Percentiles rank a stretch among this genome's conserved stretches.
These are phyloP conservation scores for Aeoliscus strigatus DNA, from an alignment of 2,797 vertebrate genomes.

Conservation along the genomic window DNA sequence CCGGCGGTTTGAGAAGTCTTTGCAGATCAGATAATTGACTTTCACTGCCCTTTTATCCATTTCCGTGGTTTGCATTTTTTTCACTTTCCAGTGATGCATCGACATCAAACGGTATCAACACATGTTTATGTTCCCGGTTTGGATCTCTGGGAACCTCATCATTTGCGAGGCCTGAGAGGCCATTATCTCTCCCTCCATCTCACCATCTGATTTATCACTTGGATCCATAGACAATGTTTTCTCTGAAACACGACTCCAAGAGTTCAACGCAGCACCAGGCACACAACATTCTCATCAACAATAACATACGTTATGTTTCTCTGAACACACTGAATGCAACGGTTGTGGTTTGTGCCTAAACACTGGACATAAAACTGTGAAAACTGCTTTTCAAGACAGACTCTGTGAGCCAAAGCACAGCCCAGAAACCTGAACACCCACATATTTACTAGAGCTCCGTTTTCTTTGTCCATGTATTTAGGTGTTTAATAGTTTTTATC, in stretches of 20 bases:
- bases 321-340: slow-evolving; percentile 25
- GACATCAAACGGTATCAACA: slow-evolving; percentile 66
- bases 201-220: slow-evolving; percentile 50
- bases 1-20: slow-evolving; percentile 48
- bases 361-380: slow-evolving; percentile 45
- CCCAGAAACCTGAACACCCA: slow-evolving; percentile 50
- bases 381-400: slow-evolving; percentile 34
- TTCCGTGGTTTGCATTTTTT: slow-evolving; percentile 60
- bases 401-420: slow-evolving; percentile 35
- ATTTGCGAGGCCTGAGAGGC: slow-evolving; percentile 60
- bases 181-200: slow-evolving; percentile 67
- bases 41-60: slow-evolving; percentile 49
- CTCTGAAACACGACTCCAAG: slow-evolving; percentile 29
- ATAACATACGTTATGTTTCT: slow-evolving; percentile 14
- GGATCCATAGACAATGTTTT: slow-evolving; percentile 21
- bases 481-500: slow-evolving; percentile 69
- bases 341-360: slow-evolving; percentile 16
- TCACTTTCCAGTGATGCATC: slow-evolving; percentile 38
- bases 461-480: slow-evolving; percentile 65
- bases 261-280: slow-evolving; percentile 35
- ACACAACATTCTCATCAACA: slow-evolving; percentile 13
- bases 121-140: slow-evolving; percentile 68
- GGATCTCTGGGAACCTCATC: slow-evolving; percentile 57
- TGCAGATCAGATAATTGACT: slow-evolving; percentile 55
- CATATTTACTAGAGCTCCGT: slow-evolving; percentile 70